These are phyloP conservation scores for Leptopterna dolabrata DNA, from an alignment of 2,888 invertebrate genomes.

Conservation along the genomic window DNA sequence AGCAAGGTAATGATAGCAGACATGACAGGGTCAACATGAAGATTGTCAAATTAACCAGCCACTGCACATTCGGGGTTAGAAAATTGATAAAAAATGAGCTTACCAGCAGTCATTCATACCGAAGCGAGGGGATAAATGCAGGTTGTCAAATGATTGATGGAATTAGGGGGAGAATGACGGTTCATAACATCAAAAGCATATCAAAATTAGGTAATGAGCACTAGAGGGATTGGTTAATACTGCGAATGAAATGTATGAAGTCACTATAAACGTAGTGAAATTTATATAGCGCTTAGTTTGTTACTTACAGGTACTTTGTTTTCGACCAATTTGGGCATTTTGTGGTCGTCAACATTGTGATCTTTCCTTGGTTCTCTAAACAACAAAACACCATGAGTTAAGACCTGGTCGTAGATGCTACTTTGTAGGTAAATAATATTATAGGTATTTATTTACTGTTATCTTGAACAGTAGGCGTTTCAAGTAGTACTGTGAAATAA, in stretches of 20 bases:
- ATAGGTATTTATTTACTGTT: too few relatives aligned
- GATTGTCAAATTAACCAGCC: too few relatives aligned
- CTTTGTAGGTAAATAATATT: background rate
- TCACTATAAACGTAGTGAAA: background rate
- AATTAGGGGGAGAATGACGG: too few relatives aligned
- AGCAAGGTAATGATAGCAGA: too few relatives aligned
- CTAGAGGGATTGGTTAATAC: background rate
- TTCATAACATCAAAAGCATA: background rate
- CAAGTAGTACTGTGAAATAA: too few relatives aligned
- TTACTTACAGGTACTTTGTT: constrained; percentile 77
- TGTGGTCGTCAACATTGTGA: constrained; percentile 66
- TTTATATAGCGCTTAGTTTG: background rate
- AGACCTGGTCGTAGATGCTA: background rate
- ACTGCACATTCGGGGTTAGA: too few relatives aligned
- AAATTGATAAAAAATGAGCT: too few relatives aligned
- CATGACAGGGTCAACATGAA: too few relatives aligned
- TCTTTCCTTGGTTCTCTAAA: constrained; percentile 66
- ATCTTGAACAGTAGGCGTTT: too few relatives aligned
- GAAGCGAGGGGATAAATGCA: too few relatives aligned
- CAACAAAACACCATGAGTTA: constrained; percentile 55
- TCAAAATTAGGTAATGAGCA: background rate
- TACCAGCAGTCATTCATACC: too few relatives aligned
- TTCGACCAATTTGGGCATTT: constrained; percentile 80
- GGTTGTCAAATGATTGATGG: background rate
- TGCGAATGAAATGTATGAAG: background rate